Percentiles rank a stretch among this genome's conserved stretches.
phyloP scores from a whole-genome alignment of 2,888 invertebrate species.

The Platycnemis pennipes region DNA sequence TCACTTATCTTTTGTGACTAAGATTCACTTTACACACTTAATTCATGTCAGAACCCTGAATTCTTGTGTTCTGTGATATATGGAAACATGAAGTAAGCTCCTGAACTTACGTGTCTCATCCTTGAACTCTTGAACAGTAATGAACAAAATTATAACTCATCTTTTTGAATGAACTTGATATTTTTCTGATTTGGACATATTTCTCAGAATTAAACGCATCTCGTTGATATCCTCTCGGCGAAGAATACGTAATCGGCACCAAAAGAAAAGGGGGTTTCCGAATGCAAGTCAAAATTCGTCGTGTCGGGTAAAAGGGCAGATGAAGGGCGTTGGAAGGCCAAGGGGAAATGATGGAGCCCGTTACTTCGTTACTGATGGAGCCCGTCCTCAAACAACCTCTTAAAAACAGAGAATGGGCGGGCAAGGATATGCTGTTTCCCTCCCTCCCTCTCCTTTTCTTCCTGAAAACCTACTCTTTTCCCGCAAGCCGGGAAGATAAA shows the following conservation, averaged over 20 bases:
- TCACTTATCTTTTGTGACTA: no score
- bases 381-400: neutral
- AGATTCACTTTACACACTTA: no score
- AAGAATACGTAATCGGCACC: neutral
- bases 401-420: constrained; percentile 19
- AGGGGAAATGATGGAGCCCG: neutral
- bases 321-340: neutral
- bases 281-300: neutral
- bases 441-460: neutral
- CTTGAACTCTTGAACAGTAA: no score
- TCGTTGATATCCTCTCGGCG: neutral
- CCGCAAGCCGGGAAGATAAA: neutral
- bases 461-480: neutral
- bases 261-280: neutral
- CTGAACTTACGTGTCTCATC: no score
- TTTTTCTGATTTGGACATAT: no score
- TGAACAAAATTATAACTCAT: no score
- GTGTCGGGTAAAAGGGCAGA: neutral
- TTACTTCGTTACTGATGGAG: neutral
- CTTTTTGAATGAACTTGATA: no score
- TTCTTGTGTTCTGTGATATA: no score
- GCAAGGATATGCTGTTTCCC: neutral
- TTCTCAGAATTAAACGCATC: neutral
- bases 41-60: no score
- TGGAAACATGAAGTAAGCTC: no score